Evolutionary conservation across 1,140 invertebrate species (phyloP).

Genomic region (Penaeus chinensis): DNA sequence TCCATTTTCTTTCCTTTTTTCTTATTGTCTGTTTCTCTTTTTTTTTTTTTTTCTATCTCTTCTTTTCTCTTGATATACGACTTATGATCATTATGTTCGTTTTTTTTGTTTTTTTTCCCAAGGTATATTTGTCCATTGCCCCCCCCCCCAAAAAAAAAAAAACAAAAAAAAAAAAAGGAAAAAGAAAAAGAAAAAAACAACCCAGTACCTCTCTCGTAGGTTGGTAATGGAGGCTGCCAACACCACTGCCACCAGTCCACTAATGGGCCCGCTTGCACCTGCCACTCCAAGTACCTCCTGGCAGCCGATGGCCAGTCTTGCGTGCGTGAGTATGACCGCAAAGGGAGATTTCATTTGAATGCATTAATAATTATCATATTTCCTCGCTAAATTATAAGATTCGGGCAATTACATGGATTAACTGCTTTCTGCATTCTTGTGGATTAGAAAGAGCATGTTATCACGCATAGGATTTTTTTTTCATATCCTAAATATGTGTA

Average conservation of each 20-base stretch:
- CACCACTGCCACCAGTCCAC: slow-evolving; percentile 63
- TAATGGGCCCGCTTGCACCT: slow-evolving; percentile 44
- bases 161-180: not conserved
- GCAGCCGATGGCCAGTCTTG: slow-evolving; percentile 71
- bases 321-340: slow-evolving; percentile 73
- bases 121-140: too few relatives aligned
- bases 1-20: not conserved
- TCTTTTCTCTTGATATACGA: too few relatives aligned
- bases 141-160: too few relatives aligned
- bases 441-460: too few relatives aligned
- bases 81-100: too few relatives aligned
- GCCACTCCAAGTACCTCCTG: slow-evolving; percentile 52
- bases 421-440: too few relatives aligned
- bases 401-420: too few relatives aligned
- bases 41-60: not conserved
- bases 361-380: too few relatives aligned
- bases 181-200: not conserved
- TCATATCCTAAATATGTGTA: too few relatives aligned
- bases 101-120: too few relatives aligned
- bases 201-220: not conserved
- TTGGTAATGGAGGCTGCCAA: slow-evolving; percentile 54
- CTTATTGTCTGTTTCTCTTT: not conserved
- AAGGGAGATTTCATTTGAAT: slow-evolving; percentile 70
- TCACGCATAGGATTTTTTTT: too few relatives aligned
- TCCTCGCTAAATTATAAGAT: too few relatives aligned